A percentile compares a stretch with the other conserved stretches of the same genome.
These are phyloP conservation scores for Eleutherodactylus coqui DNA, from an alignment of 2,797 vertebrate species.

Conservation along the genomic window DNA sequence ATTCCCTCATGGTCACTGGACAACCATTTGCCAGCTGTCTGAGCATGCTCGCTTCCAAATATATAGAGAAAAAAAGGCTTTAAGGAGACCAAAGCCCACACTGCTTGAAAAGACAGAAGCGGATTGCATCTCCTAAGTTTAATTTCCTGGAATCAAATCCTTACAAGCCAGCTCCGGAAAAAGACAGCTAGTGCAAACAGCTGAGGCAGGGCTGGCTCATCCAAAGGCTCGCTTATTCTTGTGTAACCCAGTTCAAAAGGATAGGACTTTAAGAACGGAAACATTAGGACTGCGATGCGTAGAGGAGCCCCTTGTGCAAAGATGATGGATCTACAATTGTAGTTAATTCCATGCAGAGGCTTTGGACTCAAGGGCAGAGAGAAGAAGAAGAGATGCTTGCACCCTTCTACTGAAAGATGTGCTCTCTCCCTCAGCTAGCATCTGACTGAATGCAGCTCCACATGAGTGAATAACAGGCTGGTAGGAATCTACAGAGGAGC, in stretches of 20 bases:
- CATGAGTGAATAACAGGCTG: conserved; percentile 71
- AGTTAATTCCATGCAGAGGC: conserved; percentile 65
- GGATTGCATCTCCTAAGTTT: conserved; percentile 77
- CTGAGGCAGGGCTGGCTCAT: conserved; percentile 71
- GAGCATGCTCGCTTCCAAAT: conserved; percentile 89
- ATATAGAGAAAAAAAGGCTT: conserved; percentile 35
- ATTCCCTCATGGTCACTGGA: conserved; percentile 80
- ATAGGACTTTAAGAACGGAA: conserved; percentile 74
- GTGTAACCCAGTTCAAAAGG: conserved; percentile 68
- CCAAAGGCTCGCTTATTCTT: conserved; percentile 65
- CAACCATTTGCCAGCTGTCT: conserved; percentile 81
- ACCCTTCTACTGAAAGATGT: conserved; percentile 71
- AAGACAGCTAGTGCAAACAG: conserved; percentile 66
- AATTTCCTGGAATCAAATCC: conserved; percentile 62
- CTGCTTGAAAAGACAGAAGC: conserved; percentile 70
- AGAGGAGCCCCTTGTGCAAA: conserved; percentile 71
- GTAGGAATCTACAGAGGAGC: conserved; percentile 71
- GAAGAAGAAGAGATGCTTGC: conserved; percentile 62
- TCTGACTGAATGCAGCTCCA: conserved; percentile 72
- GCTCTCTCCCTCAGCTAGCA: conserved; percentile 61
- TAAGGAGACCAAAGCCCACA: conserved; percentile 53
- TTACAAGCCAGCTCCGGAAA: conserved; percentile 39
- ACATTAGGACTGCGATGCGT: conserved; percentile 71
- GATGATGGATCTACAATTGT: conserved; percentile 66
- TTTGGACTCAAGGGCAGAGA: conserved; percentile 66